A percentile compares a stretch with the other conserved stretches of the same genome.
Conservation (phyloP, 2,888 invertebrate species). For the Caenorhabditis doughertyi region DNA sequence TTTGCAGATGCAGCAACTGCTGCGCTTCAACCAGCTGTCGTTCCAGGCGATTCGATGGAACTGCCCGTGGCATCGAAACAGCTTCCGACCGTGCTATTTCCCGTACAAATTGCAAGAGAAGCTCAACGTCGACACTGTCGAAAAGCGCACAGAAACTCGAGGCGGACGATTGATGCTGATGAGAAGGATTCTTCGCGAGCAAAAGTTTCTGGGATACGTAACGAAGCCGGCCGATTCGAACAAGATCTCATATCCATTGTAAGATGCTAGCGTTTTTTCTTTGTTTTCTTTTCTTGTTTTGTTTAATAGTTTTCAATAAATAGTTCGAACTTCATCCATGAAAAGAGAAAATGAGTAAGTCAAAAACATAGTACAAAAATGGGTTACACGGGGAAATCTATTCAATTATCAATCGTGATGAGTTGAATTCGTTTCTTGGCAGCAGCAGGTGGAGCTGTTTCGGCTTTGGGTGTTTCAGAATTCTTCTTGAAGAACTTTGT, state of each 20-base stretch:
- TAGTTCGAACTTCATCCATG: too few species aligned
- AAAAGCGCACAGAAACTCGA: constrained; percentile 72
- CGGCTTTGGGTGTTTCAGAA: neutral
- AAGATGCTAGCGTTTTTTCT: constrained; percentile 11
- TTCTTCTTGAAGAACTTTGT: constrained; percentile 55
- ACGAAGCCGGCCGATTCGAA: constrained; percentile 70
- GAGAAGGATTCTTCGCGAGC: constrained; percentile 78
- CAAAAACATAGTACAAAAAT: neutral
- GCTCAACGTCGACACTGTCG: constrained; percentile 75
- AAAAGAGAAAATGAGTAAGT: too few species aligned
- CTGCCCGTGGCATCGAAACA: constrained; percentile 81
- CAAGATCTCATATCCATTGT: constrained; percentile 73
- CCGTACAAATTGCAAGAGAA: constrained; percentile 79
- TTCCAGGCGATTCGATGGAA: constrained; percentile 76
- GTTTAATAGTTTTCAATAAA: constrained; percentile 5
- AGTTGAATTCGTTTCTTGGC: constrained; percentile 38
- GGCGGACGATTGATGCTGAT: constrained; percentile 79
- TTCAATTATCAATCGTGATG: constrained; percentile 11
- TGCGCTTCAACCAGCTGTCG: constrained; percentile 38
- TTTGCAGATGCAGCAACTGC: constrained; percentile 58
- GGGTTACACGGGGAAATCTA: neutral
- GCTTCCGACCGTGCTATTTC: constrained; percentile 78
- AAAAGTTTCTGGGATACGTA: constrained; percentile 78
- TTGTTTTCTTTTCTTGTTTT: constrained; percentile 4
- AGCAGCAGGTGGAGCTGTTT: neutral